These are phyloP conservation scores for Andrena flavipes DNA, from an alignment of 2,888 invertebrate genomes.

Conservation along the genomic window DNA sequence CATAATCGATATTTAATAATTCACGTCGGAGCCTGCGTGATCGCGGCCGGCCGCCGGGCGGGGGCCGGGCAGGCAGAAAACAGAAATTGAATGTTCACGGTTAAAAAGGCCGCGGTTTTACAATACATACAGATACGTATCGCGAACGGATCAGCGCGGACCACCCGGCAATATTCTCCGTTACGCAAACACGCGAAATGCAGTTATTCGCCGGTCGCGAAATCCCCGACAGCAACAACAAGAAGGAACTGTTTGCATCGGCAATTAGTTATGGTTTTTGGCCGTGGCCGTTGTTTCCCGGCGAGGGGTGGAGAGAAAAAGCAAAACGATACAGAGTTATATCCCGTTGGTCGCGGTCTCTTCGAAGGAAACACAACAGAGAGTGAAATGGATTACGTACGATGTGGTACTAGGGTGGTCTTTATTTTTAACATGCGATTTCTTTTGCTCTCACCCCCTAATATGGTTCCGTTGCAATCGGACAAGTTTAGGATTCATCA, in stretches of 20 bases:
- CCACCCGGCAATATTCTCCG: constrained; percentile 36
- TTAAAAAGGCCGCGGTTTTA: constrained; percentile 42
- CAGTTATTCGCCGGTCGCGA: constrained; percentile 28
- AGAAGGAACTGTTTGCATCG: constrained; percentile 30
- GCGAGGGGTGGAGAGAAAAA: not conserved
- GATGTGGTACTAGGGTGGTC: no score
- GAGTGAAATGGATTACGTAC: no score
- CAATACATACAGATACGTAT: constrained; percentile 35
- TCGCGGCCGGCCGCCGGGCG: not conserved
- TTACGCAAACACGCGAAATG: constrained; percentile 24
- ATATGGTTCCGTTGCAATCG: no score
- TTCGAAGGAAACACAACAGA: no score
- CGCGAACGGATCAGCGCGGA: constrained; percentile 29
- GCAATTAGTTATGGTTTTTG: constrained; percentile 40
- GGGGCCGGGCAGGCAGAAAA: not conserved
- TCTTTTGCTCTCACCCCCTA: no score
- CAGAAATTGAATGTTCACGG: constrained; percentile 59
- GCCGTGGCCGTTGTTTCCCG: no score
- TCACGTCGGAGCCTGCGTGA: constrained; percentile 22
- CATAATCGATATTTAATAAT: constrained; percentile 69
- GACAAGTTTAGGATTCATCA: no score
- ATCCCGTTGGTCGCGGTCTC: not conserved
- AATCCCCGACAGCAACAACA: constrained; percentile 16
- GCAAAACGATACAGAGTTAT: not conserved
- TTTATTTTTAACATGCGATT: no score